Percentiles rank a stretch among this genome's conserved stretches.
phyloP scores from a whole-genome alignment of 2,888 invertebrate genomes.

The Halocaridina rubra region DNA sequence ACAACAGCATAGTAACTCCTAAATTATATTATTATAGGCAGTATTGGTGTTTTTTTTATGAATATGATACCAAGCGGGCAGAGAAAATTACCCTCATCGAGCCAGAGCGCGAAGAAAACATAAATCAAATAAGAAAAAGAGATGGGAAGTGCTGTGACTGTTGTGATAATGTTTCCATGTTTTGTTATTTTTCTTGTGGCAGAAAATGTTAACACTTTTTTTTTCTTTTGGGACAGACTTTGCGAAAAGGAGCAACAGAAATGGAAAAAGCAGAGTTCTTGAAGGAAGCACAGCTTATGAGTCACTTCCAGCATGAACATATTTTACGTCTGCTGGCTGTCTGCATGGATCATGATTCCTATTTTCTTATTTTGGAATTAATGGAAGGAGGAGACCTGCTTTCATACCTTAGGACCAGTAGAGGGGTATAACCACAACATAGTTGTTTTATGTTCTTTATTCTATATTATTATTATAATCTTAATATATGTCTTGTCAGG shows the following conservation, averaged over 20 bases:
- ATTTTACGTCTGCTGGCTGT: constrained; percentile 93
- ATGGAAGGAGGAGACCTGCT: constrained; percentile 98
- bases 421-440: constrained; percentile 72
- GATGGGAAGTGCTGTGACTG: neutral
- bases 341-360: constrained; percentile 92
- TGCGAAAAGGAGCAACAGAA: constrained; percentile 90
- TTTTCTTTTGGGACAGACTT: constrained; percentile 71
- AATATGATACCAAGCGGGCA: too few species aligned
- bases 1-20: too few species aligned
- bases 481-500: too few species aligned
- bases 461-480: too few species aligned
- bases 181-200: too few species aligned
- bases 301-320: constrained; percentile 96
- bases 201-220: too few species aligned
- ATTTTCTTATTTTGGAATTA: constrained; percentile 93
- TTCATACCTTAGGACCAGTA: constrained; percentile 85
- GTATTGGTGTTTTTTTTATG: too few species aligned
- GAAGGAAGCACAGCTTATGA: constrained; percentile 97
- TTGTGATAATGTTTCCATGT: too few species aligned
- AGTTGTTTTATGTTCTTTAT: too few species aligned
- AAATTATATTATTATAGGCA: too few species aligned
- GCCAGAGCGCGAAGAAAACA: too few species aligned
- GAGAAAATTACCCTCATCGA: too few species aligned
- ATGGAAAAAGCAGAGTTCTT: constrained; percentile 93
- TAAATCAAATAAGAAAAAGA: neutral